Base-by-base conservation (phyloP, 92 coral and sea anemone genomes). In the Phenganax marumi region DNA sequence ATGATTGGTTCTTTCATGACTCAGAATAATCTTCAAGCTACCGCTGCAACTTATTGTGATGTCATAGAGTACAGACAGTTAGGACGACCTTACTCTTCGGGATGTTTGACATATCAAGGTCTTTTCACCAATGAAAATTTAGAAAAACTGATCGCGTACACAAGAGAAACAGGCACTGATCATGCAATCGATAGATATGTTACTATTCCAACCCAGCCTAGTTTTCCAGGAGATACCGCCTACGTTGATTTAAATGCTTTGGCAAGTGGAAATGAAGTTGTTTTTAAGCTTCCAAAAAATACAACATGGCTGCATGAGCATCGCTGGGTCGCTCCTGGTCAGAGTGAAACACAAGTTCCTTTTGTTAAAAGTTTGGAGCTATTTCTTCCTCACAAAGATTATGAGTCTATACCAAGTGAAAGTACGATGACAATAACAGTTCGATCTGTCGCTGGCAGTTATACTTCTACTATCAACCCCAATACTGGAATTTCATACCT, bases 191-290 rank as follows among this genome's bases (percentile, higher is more conserved):
- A 88, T 47, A 70, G 91, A 9, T 23, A 70, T 17, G 91, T 88
- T 43, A 48, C 76, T 71, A 88, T 88, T 48, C 91, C 91, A 24
- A 63, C 91, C 51, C 80, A 85, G 78, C 89, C 91, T 55, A 78
- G 70, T 12, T 74, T 18, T 58, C n/a, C 39, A 13, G 89, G 84
- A 39, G 91, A 88, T 70, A 3, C 53, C 79, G 89, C 86, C 39
- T 85, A 74, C 43, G 77, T 88, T 60, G 71, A 73, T 66, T 57
- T 88, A 8, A 54, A 73, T 21, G 43, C 84, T 19, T 57, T 88
- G 10, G 80, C 75, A 53, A 65, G 54, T 13, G 86, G 65, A 6
- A 81, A 85, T 21, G 63, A 82, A 19, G 86, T 73, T 33, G 57
- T 79, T 11, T 88, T 88, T 49, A 84, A 79, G 63, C 84, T 88